A percentile compares a stretch with the other conserved stretches of the same genome.
phyloP scores from a whole-genome alignment of 2,797 vertebrate genomes.

The Gouania willdenowi region DNA sequence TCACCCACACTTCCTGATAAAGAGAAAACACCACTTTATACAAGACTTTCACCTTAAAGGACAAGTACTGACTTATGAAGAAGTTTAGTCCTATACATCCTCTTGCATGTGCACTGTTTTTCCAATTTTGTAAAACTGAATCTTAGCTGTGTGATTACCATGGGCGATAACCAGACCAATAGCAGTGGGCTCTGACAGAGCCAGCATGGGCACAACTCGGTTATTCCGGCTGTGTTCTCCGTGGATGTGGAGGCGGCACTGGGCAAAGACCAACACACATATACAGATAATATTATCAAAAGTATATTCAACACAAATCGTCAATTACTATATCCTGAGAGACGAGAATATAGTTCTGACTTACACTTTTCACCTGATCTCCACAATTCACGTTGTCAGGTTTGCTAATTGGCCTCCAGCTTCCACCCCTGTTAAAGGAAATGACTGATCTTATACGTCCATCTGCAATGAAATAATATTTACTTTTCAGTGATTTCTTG shows the following conservation, averaged over 20 bases:
- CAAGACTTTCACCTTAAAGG: no score
- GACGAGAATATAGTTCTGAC: background rate
- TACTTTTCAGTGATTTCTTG: no score
- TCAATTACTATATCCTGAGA: background rate
- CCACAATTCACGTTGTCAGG: slow-evolving; percentile 75
- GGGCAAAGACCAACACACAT: slow-evolving; percentile 16
- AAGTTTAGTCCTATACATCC: no score
- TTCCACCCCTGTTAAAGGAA: slow-evolving; percentile 75
- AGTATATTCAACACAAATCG: no score
- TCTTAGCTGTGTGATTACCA: slow-evolving; percentile 53
- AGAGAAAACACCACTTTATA: background rate
- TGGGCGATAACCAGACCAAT: slow-evolving; percentile 78
- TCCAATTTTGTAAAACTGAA: no score
- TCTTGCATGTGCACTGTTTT: no score
- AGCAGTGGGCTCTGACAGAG: slow-evolving; percentile 71
- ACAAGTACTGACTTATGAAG: no score
- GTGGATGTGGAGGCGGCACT: slow-evolving; percentile 82
- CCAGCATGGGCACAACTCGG: slow-evolving; percentile 69
- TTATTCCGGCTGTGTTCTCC: slow-evolving; percentile 77
- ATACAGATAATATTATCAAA: background rate
- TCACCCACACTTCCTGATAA: slow-evolving; percentile 75
- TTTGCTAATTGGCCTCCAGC: slow-evolving; percentile 71
- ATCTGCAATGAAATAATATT: slow-evolving; percentile 58
- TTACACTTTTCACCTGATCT: slow-evolving; percentile 48
- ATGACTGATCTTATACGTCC: slow-evolving; percentile 76